These are phyloP conservation scores for Phoeniculus purpureus DNA, from an alignment of 2,797 vertebrate species.

Conservation along the genomic window DNA sequence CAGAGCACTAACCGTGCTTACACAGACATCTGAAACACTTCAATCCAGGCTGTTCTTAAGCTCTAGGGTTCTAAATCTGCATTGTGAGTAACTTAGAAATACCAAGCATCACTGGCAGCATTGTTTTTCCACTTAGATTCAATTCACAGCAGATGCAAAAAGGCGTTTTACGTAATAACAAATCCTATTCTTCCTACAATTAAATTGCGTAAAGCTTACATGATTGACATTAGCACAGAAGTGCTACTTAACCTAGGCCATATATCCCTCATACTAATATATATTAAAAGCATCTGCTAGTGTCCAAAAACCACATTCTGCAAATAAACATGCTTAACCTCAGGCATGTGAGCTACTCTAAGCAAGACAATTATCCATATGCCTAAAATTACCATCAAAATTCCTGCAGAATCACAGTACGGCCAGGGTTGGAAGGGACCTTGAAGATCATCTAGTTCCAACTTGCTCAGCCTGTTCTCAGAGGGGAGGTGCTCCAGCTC, in stretches of 20 bases:
- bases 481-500: too few species aligned
- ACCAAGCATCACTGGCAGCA: neutral
- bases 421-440: too few species aligned
- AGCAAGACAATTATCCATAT: neutral
- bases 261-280: neutral
- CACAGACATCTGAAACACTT: neutral
- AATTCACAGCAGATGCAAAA: conserved; percentile 24
- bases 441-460: too few species aligned
- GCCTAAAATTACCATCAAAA: neutral
- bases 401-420: neutral
- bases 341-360: neutral
- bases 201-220: conserved; percentile 1
- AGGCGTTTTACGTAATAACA: neutral
- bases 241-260: neutral
- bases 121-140: conserved; percentile 7
- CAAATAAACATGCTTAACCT: conserved; percentile 12
- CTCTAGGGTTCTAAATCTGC: neutral
- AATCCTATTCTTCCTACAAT: conserved; percentile 17
- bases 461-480: too few species aligned
- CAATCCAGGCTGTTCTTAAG: neutral
- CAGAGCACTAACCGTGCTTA: neutral
- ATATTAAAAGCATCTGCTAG: conserved; percentile 31
- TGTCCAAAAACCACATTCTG: conserved; percentile 24
- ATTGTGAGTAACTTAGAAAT: neutral
- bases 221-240: neutral